These are phyloP conservation scores for Tipula confusa DNA, from an alignment of 2,888 invertebrate genomes.

Conservation along the genomic window DNA sequence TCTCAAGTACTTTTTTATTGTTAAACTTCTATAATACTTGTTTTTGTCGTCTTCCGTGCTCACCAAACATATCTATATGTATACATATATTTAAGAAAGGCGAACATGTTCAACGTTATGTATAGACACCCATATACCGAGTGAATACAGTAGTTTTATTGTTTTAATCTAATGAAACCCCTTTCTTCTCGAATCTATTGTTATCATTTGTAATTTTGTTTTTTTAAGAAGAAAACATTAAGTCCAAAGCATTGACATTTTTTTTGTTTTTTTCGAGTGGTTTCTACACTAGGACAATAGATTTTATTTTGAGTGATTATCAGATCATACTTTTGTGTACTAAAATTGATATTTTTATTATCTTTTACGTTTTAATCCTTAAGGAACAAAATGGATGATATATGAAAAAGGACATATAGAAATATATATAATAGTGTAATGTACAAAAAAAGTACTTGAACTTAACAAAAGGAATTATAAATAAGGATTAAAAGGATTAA, in stretches of 20 bases:
- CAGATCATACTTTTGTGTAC: background rate
- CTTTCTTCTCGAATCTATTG: background rate
- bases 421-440: background rate
- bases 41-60: background rate
- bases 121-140: background rate
- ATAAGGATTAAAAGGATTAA: slow-evolving; percentile 12
- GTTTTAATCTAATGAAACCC: background rate
- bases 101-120: background rate
- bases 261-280: background rate
- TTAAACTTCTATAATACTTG: background rate
- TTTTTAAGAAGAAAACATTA: background rate
- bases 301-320: slow-evolving; percentile 12
- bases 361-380: slow-evolving; percentile 12
- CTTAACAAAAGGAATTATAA: slow-evolving; percentile 15
- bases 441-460: background rate
- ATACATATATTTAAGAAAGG: background rate
- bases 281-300: background rate
- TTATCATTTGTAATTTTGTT: background rate
- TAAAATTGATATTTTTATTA: slow-evolving; percentile 9
- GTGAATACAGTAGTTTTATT: background rate
- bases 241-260: background rate
- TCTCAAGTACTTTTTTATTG: background rate
- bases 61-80: background rate
- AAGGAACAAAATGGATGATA: background rate
- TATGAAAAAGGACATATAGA: background rate